A percentile compares a stretch with the other conserved stretches of the same genome.
phyloP scores from a whole-genome alignment of 1,140 invertebrate species.

The Adelges cooleyi region DNA sequence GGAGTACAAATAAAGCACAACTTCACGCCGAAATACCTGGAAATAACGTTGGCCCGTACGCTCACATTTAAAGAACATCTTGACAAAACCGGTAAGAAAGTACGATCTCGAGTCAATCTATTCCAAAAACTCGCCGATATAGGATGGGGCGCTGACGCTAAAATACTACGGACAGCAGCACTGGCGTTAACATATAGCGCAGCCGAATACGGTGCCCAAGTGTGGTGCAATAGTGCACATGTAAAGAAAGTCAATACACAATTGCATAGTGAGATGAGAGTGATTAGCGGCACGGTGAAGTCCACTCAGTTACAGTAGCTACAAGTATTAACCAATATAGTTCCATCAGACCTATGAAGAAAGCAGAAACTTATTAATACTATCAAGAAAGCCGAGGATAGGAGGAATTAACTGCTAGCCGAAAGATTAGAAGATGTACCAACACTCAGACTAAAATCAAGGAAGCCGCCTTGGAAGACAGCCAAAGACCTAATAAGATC shows the following conservation, averaged over 20 bases:
- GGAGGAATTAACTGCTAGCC: neutral
- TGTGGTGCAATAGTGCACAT: conserved; percentile 5
- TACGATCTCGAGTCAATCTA: neutral
- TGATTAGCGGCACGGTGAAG: conserved; percentile 18
- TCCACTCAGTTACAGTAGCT: conserved; percentile 12
- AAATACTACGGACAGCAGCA: neutral
- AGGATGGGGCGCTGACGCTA: neutral
- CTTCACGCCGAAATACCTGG: conserved; percentile 9
- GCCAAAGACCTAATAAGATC: neutral
- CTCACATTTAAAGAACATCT: conserved; percentile 16
- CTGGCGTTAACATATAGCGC: neutral
- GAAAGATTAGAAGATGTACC: neutral
- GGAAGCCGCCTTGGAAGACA: neutral
- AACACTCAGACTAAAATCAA: neutral
- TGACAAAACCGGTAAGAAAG: neutral
- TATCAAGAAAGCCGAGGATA: neutral
- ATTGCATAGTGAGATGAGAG: neutral
- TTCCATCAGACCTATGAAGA: conserved; percentile 2
- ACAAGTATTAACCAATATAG: neutral
- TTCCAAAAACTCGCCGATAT: neutral
- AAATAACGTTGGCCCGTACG: neutral
- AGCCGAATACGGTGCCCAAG: conserved; percentile 1
- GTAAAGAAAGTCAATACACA: neutral
- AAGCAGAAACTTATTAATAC: neutral
- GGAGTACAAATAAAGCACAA: neutral